phyloP scores from a whole-genome alignment of 2,888 invertebrate genomes.

The Acrobasis suavella region DNA sequence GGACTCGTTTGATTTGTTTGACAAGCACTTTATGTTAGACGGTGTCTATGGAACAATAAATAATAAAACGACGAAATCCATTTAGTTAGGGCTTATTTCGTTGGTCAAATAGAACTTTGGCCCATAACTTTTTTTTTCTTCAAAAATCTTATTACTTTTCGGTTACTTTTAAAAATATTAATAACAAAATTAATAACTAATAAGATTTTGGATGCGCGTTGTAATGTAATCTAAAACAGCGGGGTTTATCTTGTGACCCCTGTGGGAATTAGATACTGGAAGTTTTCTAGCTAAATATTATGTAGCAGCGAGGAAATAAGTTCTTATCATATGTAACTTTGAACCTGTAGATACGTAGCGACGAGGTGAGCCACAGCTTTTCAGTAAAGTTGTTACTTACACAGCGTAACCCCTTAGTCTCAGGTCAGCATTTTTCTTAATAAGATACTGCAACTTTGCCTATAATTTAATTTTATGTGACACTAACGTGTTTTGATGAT shows the following conservation, averaged over 20 bases:
- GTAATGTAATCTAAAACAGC: not conserved
- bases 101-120: no score
- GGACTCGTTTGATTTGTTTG: no score
- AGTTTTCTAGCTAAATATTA: not conserved
- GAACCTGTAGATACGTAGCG: not conserved
- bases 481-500: conserved; percentile 50
- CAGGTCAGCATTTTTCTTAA: conserved; percentile 43
- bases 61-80: no score
- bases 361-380: not conserved
- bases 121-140: no score
- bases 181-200: no score
- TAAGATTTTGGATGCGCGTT: no score
- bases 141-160: no score
- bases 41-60: no score
- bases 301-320: not conserved
- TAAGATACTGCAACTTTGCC: conserved; percentile 49
- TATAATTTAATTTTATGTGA: conserved; percentile 64
- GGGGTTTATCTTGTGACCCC: not conserved
- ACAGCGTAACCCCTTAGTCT: conserved; percentile 20
- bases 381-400: no score
- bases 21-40: no score
- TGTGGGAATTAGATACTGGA: not conserved
- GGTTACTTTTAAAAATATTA: no score
- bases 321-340: conserved; percentile 1
- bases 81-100: no score